Percentiles rank a stretch among this genome's conserved stretches.
These are phyloP conservation scores for Eupeodes corollae DNA, from an alignment of 1,140 invertebrate genomes.

Conservation along the genomic window DNA sequence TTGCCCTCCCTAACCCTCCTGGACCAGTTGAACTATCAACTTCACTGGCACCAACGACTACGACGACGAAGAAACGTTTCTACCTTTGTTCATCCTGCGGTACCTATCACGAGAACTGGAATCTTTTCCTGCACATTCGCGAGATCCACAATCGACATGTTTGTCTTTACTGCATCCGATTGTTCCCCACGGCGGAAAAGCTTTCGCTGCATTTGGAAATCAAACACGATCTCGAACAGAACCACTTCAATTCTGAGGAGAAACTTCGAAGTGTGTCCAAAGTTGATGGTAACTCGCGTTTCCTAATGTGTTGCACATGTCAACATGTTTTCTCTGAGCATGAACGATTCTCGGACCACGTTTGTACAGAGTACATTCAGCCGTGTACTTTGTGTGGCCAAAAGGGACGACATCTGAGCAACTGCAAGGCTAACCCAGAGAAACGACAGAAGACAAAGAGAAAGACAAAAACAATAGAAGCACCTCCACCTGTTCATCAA, in stretches of 20 bases:
- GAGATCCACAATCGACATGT: slow-evolving; percentile 64
- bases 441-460: slow-evolving; percentile 4
- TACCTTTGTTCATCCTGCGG: slow-evolving; percentile 66
- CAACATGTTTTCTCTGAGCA: slow-evolving; percentile 59
- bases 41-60: slow-evolving; percentile 37
- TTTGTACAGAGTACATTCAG: slow-evolving; percentile 42
- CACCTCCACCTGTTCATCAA: not conserved
- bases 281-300: slow-evolving; percentile 48
- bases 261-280: slow-evolving; percentile 42
- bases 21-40: not conserved
- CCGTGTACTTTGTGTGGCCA: slow-evolving; percentile 19
- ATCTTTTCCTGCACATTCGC: slow-evolving; percentile 68
- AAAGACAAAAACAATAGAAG: not conserved
- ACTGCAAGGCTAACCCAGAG: slow-evolving; percentile 16
- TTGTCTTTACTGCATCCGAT: slow-evolving; percentile 65
- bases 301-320: slow-evolving; percentile 66
- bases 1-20: slow-evolving; percentile 5
- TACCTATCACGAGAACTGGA: slow-evolving; percentile 72
- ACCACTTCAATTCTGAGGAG: slow-evolving; percentile 48
- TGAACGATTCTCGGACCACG: slow-evolving; percentile 60
- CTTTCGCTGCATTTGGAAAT: slow-evolving; percentile 58
- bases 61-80: slow-evolving; percentile 57
- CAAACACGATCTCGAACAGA: slow-evolving; percentile 61
- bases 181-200: slow-evolving; percentile 66
- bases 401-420: slow-evolving; percentile 19